These are phyloP conservation scores for Clarias magur DNA, from an alignment of 2,113 vertebrate genomes.

Conservation along the genomic window DNA sequence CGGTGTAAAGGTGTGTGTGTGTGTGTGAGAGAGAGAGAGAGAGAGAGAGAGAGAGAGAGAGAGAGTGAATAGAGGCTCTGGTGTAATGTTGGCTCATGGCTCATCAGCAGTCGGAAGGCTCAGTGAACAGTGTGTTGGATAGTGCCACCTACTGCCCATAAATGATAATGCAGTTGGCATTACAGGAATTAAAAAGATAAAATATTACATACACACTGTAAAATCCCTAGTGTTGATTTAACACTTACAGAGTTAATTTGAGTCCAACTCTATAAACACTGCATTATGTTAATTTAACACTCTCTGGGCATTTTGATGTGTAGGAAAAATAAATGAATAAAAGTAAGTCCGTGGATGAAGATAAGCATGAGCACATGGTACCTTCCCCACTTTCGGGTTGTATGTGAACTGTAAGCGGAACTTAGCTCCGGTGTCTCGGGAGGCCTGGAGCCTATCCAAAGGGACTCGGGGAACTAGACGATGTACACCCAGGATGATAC, in stretches of 20 bases:
- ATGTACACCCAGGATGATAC: too few species aligned
- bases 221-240: too few species aligned
- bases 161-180: not conserved
- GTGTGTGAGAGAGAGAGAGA: too few species aligned
- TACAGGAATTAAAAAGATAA: not conserved
- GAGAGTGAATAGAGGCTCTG: not conserved
- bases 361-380: not conserved
- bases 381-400: not conserved
- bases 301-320: too few species aligned
- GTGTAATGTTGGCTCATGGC: not conserved
- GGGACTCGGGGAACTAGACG: too few species aligned
- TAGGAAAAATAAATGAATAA: not conserved
- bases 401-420: not conserved
- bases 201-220: not conserved
- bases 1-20: not conserved
- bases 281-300: too few species aligned
- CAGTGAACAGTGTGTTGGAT: not conserved
- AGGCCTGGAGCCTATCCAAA: too few species aligned
- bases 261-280: too few species aligned
- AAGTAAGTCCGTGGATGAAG: not conserved
- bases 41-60: too few species aligned
- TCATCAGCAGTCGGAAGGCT: not conserved
- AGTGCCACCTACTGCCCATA: slow-evolving; percentile 5
- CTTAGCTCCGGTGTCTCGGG: not conserved
- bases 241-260: too few species aligned